Conservation (phyloP, 1,140 invertebrate species). For the Neodiprion fabricii region DNA sequence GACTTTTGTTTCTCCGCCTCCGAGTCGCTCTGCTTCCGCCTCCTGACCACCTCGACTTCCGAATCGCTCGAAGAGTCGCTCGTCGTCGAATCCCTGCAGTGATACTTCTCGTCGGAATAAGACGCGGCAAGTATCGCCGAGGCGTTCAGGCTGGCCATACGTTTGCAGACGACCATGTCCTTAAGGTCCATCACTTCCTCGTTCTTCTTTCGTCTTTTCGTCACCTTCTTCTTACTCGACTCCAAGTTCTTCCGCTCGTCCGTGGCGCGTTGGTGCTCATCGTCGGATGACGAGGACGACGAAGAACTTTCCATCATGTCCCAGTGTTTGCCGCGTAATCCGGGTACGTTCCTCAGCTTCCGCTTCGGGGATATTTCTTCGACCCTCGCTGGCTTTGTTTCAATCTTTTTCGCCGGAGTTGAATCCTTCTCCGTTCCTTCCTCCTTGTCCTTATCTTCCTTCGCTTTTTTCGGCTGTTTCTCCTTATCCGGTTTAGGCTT, state of each 20-base stretch:
- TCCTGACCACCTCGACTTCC: slow-evolving; percentile 57
- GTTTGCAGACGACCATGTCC: slow-evolving; percentile 86
- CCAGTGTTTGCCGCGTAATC: slow-evolving; percentile 83
- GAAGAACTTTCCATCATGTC: slow-evolving; percentile 73
- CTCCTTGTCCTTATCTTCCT: slow-evolving; percentile 36
- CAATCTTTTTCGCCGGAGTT: slow-evolving; percentile 24
- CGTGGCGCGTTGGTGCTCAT: slow-evolving; percentile 60
- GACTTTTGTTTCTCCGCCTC: slow-evolving; percentile 67
- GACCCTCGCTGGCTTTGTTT: slow-evolving; percentile 37
- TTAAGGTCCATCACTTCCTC: slow-evolving; percentile 84
- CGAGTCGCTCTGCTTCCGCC: slow-evolving; percentile 65
- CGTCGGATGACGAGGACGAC: slow-evolving; percentile 57
- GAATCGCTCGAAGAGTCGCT: slow-evolving; percentile 62
- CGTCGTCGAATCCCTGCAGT: slow-evolving; percentile 62
- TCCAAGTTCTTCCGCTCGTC: slow-evolving; percentile 50
- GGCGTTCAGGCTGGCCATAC: slow-evolving; percentile 93
- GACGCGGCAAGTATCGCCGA: slow-evolving; percentile 91
- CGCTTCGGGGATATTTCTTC: slow-evolving; percentile 58
- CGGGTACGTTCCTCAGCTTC: slow-evolving; percentile 74
- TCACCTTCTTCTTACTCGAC: slow-evolving; percentile 45
- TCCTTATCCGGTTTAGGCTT: slow-evolving; percentile 58
- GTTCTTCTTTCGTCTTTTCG: slow-evolving; percentile 62
- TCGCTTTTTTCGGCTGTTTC: slow-evolving; percentile 38
- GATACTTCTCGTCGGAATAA: slow-evolving; percentile 78
- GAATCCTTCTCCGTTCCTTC: slow-evolving; percentile 32